Evolutionary conservation across 1,140 invertebrate species (phyloP).

Genomic region (Drusus annulatus): DNA sequence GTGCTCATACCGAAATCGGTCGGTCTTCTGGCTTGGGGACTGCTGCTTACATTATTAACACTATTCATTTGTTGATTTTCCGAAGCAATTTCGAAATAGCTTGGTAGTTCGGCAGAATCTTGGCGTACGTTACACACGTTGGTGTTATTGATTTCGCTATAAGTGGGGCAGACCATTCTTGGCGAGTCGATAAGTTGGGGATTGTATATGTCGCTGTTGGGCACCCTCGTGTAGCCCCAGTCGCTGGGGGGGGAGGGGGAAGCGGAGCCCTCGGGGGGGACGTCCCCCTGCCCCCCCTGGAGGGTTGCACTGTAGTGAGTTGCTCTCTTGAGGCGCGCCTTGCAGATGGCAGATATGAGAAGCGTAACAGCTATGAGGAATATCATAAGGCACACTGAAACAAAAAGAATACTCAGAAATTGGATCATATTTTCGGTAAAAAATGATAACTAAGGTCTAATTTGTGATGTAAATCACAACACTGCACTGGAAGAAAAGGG

Average conservation of each 20-base stretch:
- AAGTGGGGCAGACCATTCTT: not conserved
- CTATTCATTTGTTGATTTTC: conserved; percentile 4
- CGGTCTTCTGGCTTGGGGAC: conserved; percentile 45
- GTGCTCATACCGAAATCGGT: conserved; percentile 55
- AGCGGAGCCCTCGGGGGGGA: not conserved
- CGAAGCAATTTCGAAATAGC: conserved; percentile 16
- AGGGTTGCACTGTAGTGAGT: conserved; percentile 5
- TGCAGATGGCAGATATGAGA: conserved; percentile 52
- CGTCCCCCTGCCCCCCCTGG: not conserved
- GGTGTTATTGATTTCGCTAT: not conserved
- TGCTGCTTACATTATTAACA: not conserved
- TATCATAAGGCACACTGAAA: conserved; percentile 53
- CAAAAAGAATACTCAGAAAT: not conserved
- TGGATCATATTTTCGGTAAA: too few relatives aligned
- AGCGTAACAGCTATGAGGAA: conserved; percentile 41
- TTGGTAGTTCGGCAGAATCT: not conserved
- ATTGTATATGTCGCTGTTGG: conserved; percentile 8
- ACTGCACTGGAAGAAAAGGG: too few relatives aligned
- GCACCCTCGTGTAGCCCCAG: conserved; percentile 25
- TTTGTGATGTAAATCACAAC: too few relatives aligned
- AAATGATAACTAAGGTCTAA: too few relatives aligned
- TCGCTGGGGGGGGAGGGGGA: not conserved
- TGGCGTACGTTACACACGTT: not conserved
- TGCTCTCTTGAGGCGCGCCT: conserved; percentile 50
- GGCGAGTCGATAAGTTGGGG: not conserved